These are phyloP conservation scores for Chauna torquata DNA, from an alignment of 2,113 vertebrate species.

Conservation along the genomic window DNA sequence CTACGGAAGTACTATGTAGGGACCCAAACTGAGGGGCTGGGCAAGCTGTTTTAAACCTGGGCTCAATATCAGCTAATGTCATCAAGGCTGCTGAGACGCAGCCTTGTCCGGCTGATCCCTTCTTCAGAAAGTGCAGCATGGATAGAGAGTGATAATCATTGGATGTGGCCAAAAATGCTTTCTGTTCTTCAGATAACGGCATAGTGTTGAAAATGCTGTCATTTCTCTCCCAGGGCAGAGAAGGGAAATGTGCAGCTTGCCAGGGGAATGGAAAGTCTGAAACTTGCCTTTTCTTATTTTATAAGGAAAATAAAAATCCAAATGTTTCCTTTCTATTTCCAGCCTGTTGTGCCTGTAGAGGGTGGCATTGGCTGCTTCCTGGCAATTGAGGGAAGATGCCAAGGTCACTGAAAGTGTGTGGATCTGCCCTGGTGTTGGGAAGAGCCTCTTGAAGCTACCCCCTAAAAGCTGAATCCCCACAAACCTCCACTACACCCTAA, in stretches of 20 bases:
- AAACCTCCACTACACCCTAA: background rate
- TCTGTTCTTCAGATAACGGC: background rate
- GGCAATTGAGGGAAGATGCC: background rate
- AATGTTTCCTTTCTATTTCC: background rate
- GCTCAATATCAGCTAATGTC: background rate
- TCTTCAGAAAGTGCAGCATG: background rate
- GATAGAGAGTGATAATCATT: background rate
- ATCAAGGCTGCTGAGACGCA: background rate
- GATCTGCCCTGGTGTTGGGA: background rate
- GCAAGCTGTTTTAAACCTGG: background rate
- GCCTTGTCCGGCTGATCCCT: background rate
- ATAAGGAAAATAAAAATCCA: background rate
- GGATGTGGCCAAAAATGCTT: background rate
- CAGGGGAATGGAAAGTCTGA: background rate
- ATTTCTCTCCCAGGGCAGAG: background rate
- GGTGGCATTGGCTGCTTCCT: background rate
- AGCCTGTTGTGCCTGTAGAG: background rate
- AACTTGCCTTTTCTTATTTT: background rate
- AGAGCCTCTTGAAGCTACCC: background rate
- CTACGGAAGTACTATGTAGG: background rate
- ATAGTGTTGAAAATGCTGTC: background rate
- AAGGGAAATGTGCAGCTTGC: background rate
- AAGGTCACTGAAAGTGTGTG: background rate
- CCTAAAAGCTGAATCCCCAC: background rate
- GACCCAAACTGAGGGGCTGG: background rate